Conservation (phyloP, 2,113 vertebrate genomes). For the Mesitornis unicolor region DNA sequence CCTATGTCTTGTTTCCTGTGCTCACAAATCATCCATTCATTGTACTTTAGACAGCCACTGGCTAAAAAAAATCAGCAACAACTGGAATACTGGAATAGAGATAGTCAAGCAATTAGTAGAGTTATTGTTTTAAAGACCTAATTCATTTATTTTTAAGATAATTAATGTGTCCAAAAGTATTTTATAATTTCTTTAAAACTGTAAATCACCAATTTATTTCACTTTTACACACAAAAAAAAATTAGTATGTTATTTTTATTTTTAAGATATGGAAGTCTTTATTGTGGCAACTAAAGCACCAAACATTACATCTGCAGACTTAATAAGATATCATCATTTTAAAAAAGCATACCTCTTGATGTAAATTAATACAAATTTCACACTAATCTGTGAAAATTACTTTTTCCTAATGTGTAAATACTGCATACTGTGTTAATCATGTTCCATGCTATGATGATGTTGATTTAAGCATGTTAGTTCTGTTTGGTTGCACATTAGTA, state of each 20-base stretch:
- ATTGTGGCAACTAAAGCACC: neutral
- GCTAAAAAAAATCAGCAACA: neutral
- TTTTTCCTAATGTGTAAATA: neutral
- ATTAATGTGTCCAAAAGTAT: neutral
- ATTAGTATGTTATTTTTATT: neutral
- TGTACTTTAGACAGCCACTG: neutral
- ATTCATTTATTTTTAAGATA: neutral
- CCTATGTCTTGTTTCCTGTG: neutral
- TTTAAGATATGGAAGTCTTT: neutral
- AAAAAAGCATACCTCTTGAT: neutral
- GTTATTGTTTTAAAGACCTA: neutral
- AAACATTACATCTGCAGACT: neutral
- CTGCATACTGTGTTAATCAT: neutral
- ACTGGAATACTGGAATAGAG: neutral
- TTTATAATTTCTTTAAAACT: neutral
- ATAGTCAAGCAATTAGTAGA: neutral
- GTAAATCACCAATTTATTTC: neutral
- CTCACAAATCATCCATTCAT: neutral
- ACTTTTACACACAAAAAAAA: neutral
- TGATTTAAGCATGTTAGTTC: neutral
- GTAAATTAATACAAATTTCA: neutral
- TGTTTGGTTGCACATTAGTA: neutral
- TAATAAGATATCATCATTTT: neutral
- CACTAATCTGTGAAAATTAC: neutral
- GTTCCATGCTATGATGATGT: neutral